A percentile compares a stretch with the other conserved stretches of the same genome.
These are phyloP conservation scores for Eupeodes latifasciatus DNA, from an alignment of 2,888 invertebrate genomes.

Conservation along the genomic window DNA sequence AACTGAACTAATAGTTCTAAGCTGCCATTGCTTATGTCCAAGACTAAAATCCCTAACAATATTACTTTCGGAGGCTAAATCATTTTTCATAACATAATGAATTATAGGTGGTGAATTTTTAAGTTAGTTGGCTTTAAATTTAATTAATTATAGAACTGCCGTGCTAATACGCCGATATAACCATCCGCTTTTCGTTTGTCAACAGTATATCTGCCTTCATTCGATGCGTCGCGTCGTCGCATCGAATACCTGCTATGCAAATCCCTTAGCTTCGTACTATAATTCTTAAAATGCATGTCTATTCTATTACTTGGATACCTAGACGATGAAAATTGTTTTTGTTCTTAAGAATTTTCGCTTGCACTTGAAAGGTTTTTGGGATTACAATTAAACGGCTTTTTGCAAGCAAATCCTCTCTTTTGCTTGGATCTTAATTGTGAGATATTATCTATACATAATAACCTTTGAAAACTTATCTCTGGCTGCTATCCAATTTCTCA, in stretches of 20 bases:
- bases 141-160: not conserved
- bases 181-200: not conserved
- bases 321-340: conserved; percentile 18
- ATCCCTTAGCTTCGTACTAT: not conserved
- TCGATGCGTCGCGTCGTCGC: not conserved
- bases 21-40: not conserved
- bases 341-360: conserved; percentile 38
- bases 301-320: conserved; percentile 20
- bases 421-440: conserved; percentile 60
- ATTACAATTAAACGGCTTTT: conserved; percentile 73
- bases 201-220: not conserved
- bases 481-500: conserved; percentile 60
- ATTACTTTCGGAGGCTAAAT: not conserved
- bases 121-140: conserved; percentile 15
- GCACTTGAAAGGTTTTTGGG: conserved; percentile 48
- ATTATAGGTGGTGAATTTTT: not conserved
- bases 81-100: not conserved
- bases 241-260: conserved; percentile 30
- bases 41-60: too few species aligned
- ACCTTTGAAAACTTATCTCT: conserved; percentile 62
- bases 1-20: too few species aligned
- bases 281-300: conserved; percentile 6
- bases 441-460: conserved; percentile 67
- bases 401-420: conserved; percentile 52
- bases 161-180: not conserved